phyloP scores from a whole-genome alignment of 2,888 invertebrate genomes.

The Trissonchulus sp. region DNA sequence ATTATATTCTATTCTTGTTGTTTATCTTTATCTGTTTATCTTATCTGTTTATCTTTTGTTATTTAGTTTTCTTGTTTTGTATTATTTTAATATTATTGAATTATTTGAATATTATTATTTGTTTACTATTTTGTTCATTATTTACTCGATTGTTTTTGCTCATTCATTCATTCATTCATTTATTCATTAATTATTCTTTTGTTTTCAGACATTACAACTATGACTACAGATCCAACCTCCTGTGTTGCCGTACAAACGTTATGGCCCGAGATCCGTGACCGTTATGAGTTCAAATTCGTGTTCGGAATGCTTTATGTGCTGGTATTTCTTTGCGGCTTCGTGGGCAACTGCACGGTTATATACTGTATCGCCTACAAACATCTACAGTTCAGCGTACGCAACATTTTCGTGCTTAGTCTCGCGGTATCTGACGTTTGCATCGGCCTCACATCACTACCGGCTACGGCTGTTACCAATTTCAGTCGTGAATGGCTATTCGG shows the following conservation, averaged over 20 bases:
- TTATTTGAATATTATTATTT: too few species aligned
- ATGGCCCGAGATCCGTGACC: not conserved
- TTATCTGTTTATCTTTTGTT: too few species aligned
- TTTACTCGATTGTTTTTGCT: too few species aligned
- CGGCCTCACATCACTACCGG: slow-evolving; percentile 23
- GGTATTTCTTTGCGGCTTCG: not conserved
- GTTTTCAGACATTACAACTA: too few species aligned
- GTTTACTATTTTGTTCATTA: too few species aligned
- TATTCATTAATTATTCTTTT: too few species aligned
- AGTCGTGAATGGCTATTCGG: slow-evolving; percentile 25
- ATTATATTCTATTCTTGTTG: too few species aligned
- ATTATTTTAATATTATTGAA: too few species aligned
- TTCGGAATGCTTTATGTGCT: not conserved
- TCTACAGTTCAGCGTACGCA: slow-evolving; percentile 20
- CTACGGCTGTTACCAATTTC: slow-evolving; percentile 20
- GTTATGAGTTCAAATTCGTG: not conserved
- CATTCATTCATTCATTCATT: too few species aligned
- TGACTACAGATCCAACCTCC: too few species aligned
- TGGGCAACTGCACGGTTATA: slow-evolving; percentile 6
- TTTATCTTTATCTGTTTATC: too few species aligned
- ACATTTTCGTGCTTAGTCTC: slow-evolving; percentile 27
- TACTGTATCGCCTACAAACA: slow-evolving; percentile 16
- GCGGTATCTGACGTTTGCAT: slow-evolving; percentile 21
- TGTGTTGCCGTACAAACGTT: not conserved
- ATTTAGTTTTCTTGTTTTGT: too few species aligned